Evolutionary conservation across 2,113 vertebrate genomes (phyloP), one percentile per base, ranked within the genome.

Genomic region (Collichthys lucidus): DNA sequence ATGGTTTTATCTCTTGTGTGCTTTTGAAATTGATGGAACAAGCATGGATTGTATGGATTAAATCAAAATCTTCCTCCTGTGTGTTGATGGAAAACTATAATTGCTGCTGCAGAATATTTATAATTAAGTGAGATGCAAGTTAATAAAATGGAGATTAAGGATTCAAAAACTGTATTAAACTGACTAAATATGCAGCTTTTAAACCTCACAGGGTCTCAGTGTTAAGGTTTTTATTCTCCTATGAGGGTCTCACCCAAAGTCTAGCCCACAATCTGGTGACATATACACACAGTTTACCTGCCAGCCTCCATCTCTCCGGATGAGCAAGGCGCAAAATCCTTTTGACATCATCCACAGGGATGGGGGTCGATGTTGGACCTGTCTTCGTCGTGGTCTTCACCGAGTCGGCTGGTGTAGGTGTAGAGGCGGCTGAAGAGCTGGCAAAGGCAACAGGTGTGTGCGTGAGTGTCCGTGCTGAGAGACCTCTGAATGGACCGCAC

Each of bases 271-370:
- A 22, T 11, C 1, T 4, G n/a, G 10, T 26, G 53, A n/a, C 1
- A 40, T n/a, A n/a, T 10, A 77, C 49, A 40, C n/a, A 29, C 20
- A 19, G 17, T 31, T 59, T 96, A 98, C 97, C 96, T 94, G 97
- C 72, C 59, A 98, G 91, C 40, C 95, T 95, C 94, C 96, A 91
- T 87, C 96, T 96, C 93, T 98, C 96, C 0, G 97, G 95, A 5
- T 93, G 83, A 57, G 96, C 96, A 35, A 98, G 93, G 29, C 78
- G 55, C 70, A 97, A 53, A 20, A 99, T 94, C 91, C 95, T 94
- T 62, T 65, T 95, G 7, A 92, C 89, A 56, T 96, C 95, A 10
- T 94, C 87, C 79, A 92, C 24, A 4, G 93, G 92, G 11, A 93
- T 55, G 15, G 63, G 60, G 76, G 67, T 75, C 4, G 86, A 68